Evolutionary conservation across 2,113 vertebrate species (phyloP), one percentile per base, ranked within the genome.

Genomic region (Dipodomys merriami): DNA sequence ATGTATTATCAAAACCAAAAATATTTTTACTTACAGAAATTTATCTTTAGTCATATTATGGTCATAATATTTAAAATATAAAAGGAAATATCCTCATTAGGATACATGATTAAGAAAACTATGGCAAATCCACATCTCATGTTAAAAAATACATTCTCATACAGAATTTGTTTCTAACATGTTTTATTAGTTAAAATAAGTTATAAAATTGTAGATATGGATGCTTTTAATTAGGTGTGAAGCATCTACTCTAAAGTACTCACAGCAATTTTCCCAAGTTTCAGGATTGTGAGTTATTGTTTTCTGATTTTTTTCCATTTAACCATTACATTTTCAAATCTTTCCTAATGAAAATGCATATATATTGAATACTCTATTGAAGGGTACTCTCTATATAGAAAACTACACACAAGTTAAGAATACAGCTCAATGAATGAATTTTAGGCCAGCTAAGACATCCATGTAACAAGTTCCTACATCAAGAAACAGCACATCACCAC

Each of bases 61-160:
- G 20, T 8, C 64, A 79, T 64, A 64, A 64, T 49, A 86, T 72
- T 85, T 62, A 91, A 94, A 64, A 44, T 81, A 73, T 88, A n/a
- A 64, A 90, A 86, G 82, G 12, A 72, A 95, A 74, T 20, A 85
- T 90, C 19, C n/a, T 89, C 27, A 65, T 78, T 85, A n/a, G 72
- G 81, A 19, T 76, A 49, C 74, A 18, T 39, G 8, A 88, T 44
- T 88, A 78, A 91, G 49, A 65, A 83, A 96, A 81, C 39, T 60
- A 65, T 30, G 27, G 1, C n/a, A n/a, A 29, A 64, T 57, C 5
- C 25, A 65, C 90, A 78, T 85, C 67, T 83, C 69, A 79, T 79
- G 46, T 71, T 39, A 39, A 91, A 93, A 92, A 92, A 69, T 33
- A 49, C 53, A 46, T 46, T 82, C 49, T 82, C 39, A 68, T 13